Evolutionary conservation across 2,888 invertebrate genomes (phyloP), one percentile per base, ranked within the genome.

Genomic region (Caenorhabditis angaria): DNA sequence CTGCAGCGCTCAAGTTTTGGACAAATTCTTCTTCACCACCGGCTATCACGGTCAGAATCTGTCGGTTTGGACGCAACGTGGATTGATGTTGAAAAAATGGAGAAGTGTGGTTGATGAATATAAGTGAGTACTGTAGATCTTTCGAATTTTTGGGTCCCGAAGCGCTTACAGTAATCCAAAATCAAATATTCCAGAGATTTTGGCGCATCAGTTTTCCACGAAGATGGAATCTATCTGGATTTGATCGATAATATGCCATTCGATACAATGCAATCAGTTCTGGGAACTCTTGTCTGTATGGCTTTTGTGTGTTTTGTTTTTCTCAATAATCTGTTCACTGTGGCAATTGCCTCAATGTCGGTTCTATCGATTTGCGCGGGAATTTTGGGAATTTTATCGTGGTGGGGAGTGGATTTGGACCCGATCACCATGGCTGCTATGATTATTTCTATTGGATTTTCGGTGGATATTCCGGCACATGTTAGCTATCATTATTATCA

Each of bases 181-280:
- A n/a, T n/a, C n/a, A n/a, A n/a, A n/a, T 20, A 8, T 61, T 70
- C 24, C 59, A 70, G 70, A 20, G 76, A 79, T n/a, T 82, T 83
- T 67, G 77, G 80, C 25, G 75, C 80, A 18, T 82, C 83, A 1
- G 82, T 82, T 27, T 85, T 75, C 67, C 80, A 82, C 61, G 85
- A 85, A 53, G 85, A 85, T 57, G 82, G 83, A 51, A 78, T 85
- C 61, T 86, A 83, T 60, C 70, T 85, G 28, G 86, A 86, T 74
- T 76, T 86, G 22, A 83, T 86, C 41, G 86, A 86, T 41, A 86
- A 86, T 61, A 86, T 86, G 86, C 82, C 83, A 18, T 85, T 82
- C 27, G 84, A 84, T 51, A 80, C 82, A 5, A 82, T 82, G 82
- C 82, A 84, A 75, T 84, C 84, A 20, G 83, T 80, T 22, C 60